These are phyloP conservation scores for Rhadina sibilatrix DNA, from an alignment of 2,113 vertebrate species.

Conservation along the genomic window DNA sequence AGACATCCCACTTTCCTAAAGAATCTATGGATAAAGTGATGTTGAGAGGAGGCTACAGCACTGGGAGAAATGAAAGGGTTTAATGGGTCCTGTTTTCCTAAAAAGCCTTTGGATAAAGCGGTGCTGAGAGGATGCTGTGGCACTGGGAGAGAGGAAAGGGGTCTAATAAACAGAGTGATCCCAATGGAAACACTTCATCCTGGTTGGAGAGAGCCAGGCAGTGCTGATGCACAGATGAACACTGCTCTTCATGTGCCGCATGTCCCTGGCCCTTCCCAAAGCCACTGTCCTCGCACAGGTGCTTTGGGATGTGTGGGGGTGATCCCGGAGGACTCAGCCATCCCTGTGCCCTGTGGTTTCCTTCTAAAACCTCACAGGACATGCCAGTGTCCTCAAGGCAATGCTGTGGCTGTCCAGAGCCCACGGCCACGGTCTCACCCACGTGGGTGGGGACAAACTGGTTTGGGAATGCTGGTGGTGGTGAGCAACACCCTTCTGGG, in stretches of 20 bases:
- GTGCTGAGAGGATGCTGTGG: background rate
- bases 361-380: background rate
- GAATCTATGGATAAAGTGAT: accelerated
- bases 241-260: accelerated
- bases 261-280: background rate
- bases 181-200: background rate
- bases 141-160: background rate
- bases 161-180: background rate
- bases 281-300: accelerated
- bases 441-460: accelerated
- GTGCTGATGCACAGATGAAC: background rate
- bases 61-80: background rate
- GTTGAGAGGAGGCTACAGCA: background rate
- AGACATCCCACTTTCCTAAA: background rate
- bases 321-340: accelerated
- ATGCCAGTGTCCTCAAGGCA: accelerated
- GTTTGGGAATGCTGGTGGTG: background rate
- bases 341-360: background rate
- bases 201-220: background rate
- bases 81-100: background rate
- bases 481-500: background rate
- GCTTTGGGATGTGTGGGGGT: background rate
- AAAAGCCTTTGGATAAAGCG: accelerated
- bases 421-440: accelerated
- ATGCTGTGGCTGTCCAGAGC: background rate